Conservation (phyloP, 2,888 invertebrate species). For the Sphaerophoria rueppellii region DNA sequence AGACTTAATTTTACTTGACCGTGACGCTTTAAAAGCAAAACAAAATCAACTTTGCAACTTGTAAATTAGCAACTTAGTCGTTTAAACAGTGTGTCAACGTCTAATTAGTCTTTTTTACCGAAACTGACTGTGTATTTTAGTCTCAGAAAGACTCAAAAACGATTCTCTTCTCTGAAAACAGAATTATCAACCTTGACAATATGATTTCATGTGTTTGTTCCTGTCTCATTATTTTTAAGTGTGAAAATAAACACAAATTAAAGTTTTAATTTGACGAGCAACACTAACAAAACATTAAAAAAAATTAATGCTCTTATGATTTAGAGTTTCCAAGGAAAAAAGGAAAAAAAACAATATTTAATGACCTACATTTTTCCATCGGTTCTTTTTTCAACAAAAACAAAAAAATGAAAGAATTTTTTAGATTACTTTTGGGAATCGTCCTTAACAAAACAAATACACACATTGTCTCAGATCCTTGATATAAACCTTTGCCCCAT, state of each 20-base stretch:
- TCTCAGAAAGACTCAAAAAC: no score
- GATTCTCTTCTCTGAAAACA: background rate
- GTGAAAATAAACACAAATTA: background rate
- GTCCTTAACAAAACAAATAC: constrained; percentile 1
- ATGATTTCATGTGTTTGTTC: background rate
- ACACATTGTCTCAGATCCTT: constrained; percentile 4
- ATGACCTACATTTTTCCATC: background rate
- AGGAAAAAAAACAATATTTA: background rate
- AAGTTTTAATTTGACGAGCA: background rate
- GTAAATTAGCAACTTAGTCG: no score
- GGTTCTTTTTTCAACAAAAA: background rate
- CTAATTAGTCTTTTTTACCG: no score
- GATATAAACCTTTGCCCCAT: background rate
- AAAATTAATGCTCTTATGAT: background rate
- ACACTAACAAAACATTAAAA: no score
- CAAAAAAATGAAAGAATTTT: background rate
- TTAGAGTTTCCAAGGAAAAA: no score
- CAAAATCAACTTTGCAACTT: no score
- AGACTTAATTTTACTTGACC: no score
- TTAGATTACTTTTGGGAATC: constrained; percentile 34
- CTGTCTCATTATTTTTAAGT: constrained; percentile 2
- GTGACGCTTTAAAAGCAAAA: no score
- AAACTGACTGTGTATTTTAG: no score
- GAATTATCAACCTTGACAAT: background rate
- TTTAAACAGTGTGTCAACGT: no score